Base-by-base conservation (phyloP, 64 coral and sea anemone species). In the Montipora foliosa region DNA sequence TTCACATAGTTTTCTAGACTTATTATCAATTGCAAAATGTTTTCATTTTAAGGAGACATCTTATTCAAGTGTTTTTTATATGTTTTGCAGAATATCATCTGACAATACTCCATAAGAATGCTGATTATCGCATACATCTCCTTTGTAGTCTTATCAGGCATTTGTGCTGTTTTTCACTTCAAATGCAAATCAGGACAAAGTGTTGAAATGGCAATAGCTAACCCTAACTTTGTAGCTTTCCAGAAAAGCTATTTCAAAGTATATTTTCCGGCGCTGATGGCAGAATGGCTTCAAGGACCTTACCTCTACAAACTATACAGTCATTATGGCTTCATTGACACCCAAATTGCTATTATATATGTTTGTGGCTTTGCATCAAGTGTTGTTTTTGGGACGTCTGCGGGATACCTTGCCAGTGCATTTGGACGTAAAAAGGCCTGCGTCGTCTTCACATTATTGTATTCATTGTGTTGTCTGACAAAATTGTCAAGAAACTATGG, bases 311-410 rank as follows among this genome's bases (percentile, higher is more conserved):
- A 96, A 76, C 89, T 99, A 0, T 99, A 99, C 78, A 96, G 94
- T 53, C 97, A 99, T 75, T 99, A 99, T 20, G 97, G 95, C 24
- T 99, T 96, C 60, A 99, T 99, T 49, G 97, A 99, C 44, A 99
- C 97, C 0, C 97, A 99, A 45, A 99, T 99, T 68, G 97, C 97
- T 1, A 79, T 99, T 2, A 99, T 99, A 22, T 99, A 99, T 75
- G 95, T 99, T 14, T 99, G 97, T 15, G 97, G 97, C 45, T 99
- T 99, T 89, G 92, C 95, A 0, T 99, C 97, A 22, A 99, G 97
- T 44, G 88, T 99, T 44, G 75, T 99, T 16, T 99, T 99, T 76
- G 97, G 97, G 44, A 99, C 95, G 4, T 94, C 97, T 8, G 89
- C 88, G 69, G 93, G 92, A 16, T 99, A 96, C 66, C 74, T 99